Base-by-base conservation (phyloP, 1,140 invertebrate species). In the Mesaphorura yosii region DNA sequence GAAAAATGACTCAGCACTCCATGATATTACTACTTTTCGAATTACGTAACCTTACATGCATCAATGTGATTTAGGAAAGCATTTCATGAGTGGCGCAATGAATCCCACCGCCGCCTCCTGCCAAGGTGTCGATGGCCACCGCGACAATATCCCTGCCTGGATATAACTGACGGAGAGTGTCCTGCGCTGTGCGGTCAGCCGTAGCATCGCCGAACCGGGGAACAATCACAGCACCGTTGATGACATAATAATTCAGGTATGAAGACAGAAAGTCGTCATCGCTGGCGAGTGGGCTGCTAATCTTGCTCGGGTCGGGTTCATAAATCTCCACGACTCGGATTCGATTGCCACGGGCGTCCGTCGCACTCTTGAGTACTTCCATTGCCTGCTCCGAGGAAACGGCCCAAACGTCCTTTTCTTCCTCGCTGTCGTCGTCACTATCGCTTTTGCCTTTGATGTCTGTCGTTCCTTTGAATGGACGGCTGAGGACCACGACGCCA, bases 1-100 rank as follows among this genome's bases (percentile, higher is more conserved):
- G n/a, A n/a, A n/a, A n/a, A n/a, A n/a, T n/a, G n/a, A n/a, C n/a
- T n/a, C n/a, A n/a, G n/a, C n/a, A n/a, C n/a, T n/a, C n/a, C n/a
- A n/a, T n/a, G n/a, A n/a, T n/a, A n/a, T n/a, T n/a, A n/a, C n/a
- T n/a, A n/a, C n/a, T n/a, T n/a, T n/a, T n/a, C n/a, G n/a, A n/a
- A n/a, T n/a, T n/a, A n/a, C n/a, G n/a, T n/a, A n/a, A n/a, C n/a
- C n/a, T n/a, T n/a, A n/a, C n/a, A n/a, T n/a, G n/a, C n/a, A n/a
- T n/a, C n/a, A n/a, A n/a, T n/a, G n/a, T n/a, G n/a, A n/a, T n/a
- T n/a, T n/a, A n/a, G n/a, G n/a, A n/a, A 25, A 38, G 48, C 1
- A 50, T 14, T 20, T 54, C 52, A 39, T 54, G 52, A 2, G 52
- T 54, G n/a, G 44, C 4, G 17, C 52, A 54, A 29, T 54, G 52